phyloP scores from a whole-genome alignment of 2,888 invertebrate genomes.

The Tiphia femorata region DNA sequence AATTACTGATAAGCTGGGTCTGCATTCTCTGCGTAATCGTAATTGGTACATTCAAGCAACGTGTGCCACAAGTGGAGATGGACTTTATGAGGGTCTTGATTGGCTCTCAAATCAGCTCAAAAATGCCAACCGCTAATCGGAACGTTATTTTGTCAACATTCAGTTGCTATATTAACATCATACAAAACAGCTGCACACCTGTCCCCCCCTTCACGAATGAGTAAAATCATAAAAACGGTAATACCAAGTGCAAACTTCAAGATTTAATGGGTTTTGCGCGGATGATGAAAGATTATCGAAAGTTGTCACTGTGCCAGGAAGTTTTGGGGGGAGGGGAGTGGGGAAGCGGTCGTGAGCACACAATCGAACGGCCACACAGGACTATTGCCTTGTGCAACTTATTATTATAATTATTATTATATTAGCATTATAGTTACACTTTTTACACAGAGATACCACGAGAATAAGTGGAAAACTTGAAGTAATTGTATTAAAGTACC shows the following conservation, averaged over 20 bases:
- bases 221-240: conserved; percentile 40
- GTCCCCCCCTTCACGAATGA: conserved; percentile 51
- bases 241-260: conserved; percentile 38
- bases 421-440: conserved; percentile 66
- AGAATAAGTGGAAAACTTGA: conserved; percentile 56
- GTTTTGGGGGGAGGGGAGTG: conserved; percentile 46
- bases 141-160: conserved; percentile 56
- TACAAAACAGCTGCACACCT: conserved; percentile 57
- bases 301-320: conserved; percentile 45
- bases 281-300: conserved; percentile 44
- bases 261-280: conserved; percentile 39
- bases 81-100: conserved; percentile 98
- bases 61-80: conserved; percentile 99
- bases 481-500: conserved; percentile 62
- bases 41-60: conserved; percentile 98
- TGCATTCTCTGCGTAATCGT: conserved; percentile 97
- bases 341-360: conserved; percentile 47
- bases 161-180: conserved; percentile 63
- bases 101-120: conserved; percentile 99
- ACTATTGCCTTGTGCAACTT: conserved; percentile 66
- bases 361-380: conserved; percentile 55
- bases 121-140: conserved; percentile 93
- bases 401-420: conserved; percentile 60
- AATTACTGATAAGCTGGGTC: conserved; percentile 98
- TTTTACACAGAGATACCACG: conserved; percentile 64